Conservation (phyloP, 1,140 invertebrate species). For the Pachyrhynchus sulphureomaculatus region DNA sequence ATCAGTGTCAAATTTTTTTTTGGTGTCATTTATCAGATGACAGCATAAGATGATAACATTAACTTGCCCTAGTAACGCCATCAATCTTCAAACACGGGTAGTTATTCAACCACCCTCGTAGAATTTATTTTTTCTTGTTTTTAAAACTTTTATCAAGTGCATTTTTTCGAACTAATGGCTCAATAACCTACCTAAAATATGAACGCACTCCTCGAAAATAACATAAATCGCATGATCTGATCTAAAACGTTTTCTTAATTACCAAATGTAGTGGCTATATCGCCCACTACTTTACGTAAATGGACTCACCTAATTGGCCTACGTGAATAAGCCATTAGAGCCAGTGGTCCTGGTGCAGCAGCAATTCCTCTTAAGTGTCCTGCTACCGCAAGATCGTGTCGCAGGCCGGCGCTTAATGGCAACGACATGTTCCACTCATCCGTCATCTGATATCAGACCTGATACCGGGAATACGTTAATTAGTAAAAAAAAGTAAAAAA, state of each 20-base stretch:
- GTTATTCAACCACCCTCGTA: no score
- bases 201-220: no score
- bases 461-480: conserved; percentile 32
- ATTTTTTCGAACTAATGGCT: no score
- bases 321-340: conserved; percentile 34
- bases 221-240: no score
- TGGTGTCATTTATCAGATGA: no score
- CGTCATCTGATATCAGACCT: conserved; percentile 28
- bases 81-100: no score
- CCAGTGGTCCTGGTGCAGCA: conserved; percentile 21
- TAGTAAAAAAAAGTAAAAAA: conserved; percentile 22
- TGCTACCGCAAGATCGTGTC: conserved; percentile 31
- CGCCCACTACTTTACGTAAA: conserved; percentile 25
- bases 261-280: conserved; percentile 19
- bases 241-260: conserved; percentile 30
- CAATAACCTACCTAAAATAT: no score
- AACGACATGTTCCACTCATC: conserved; percentile 28
- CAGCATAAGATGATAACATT: no score
- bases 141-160: no score
- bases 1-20: no score
- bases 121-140: no score
- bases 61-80: no score
- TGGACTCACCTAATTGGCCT: conserved; percentile 29
- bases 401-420: conserved; percentile 31
- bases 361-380: conserved; percentile 29